Evolutionary conservation across 2,113 vertebrate genomes (phyloP).

Genomic region (Hydrochoerus hydrochaeris): DNA sequence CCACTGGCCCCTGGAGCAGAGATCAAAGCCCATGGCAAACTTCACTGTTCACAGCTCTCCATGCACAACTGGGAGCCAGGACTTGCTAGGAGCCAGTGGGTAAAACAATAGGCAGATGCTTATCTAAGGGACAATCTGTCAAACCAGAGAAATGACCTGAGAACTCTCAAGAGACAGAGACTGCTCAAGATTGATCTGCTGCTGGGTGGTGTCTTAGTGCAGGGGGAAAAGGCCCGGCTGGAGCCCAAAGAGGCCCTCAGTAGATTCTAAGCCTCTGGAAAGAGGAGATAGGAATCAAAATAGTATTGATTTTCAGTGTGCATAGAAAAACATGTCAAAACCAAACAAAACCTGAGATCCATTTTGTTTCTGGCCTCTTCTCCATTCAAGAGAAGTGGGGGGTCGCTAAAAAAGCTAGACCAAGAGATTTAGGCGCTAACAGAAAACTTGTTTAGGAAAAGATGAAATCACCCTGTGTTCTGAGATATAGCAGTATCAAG

Average conservation of each 20-base stretch:
- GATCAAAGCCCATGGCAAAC: conserved; percentile 79
- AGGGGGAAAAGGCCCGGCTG: conserved; percentile 5
- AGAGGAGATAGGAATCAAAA: conserved; percentile 79
- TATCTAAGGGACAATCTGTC: conserved; percentile 75
- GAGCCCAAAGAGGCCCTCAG: conserved; percentile 31
- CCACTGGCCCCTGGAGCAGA: conserved; percentile 77
- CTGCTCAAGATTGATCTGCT: background rate
- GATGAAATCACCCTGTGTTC: conserved; percentile 25
- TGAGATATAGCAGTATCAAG: background rate
- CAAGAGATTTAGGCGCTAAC: conserved; percentile 29
- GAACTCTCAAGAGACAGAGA: conserved; percentile 5
- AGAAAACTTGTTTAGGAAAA: conserved; percentile 51
- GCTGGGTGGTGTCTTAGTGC: conserved; percentile 45
- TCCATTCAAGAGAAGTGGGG: conserved; percentile 51
- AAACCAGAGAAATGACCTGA: conserved; percentile 66
- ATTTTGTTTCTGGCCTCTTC: conserved; percentile 41
- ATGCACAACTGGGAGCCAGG: conserved; percentile 62
- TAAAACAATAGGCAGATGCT: conserved; percentile 78
- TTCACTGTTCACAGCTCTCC: conserved; percentile 57
- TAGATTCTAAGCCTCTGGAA: conserved; percentile 68
- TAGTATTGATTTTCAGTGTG: conserved; percentile 72
- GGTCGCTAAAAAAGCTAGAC: conserved; percentile 41
- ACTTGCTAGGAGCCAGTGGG: conserved; percentile 64
- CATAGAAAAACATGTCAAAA: conserved; percentile 73
- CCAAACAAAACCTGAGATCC: conserved; percentile 75